Conservation (phyloP, 2,888 invertebrate species). For the Chironomus riparius region DNA sequence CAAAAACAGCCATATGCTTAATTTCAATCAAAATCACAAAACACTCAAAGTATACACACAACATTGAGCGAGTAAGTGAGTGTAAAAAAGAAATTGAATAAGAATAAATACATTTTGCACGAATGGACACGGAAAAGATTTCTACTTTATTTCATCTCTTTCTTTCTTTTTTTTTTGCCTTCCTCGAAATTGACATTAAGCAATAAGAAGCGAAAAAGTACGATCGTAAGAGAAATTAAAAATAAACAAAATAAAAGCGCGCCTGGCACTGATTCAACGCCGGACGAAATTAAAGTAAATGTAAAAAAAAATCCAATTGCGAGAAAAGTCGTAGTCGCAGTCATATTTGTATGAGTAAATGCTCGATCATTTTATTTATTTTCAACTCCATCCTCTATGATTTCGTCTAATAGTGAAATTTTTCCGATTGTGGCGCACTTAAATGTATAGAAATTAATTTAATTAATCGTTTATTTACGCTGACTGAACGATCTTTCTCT, state of each 20-base stretch:
- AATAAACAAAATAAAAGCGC: conserved; percentile 14
- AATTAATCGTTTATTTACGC: background rate
- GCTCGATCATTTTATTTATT: background rate
- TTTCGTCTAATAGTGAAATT: background rate
- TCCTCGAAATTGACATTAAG: background rate
- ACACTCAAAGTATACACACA: background rate
- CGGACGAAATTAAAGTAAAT: background rate
- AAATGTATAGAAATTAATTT: background rate
- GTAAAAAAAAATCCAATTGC: background rate
- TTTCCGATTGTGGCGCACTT: background rate
- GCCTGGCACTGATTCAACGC: background rate
- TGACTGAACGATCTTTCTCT: background rate
- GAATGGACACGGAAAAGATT: conserved; percentile 17
- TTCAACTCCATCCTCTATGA: background rate
- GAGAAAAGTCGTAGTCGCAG: background rate
- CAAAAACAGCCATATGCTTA: conserved; percentile 7
- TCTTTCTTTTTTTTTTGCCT: background rate
- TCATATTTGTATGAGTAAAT: background rate
- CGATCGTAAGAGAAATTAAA: background rate
- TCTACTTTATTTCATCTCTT: background rate
- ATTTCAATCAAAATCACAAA: conserved; percentile 16
- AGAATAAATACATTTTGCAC: background rate
- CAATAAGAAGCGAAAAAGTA: background rate
- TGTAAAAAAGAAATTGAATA: background rate
- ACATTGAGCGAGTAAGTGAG: background rate